Evolutionary conservation across 2,113 vertebrate genomes (phyloP), one percentile per base, ranked within the genome.

Genomic region (Gnathonemus longibarbis): DNA sequence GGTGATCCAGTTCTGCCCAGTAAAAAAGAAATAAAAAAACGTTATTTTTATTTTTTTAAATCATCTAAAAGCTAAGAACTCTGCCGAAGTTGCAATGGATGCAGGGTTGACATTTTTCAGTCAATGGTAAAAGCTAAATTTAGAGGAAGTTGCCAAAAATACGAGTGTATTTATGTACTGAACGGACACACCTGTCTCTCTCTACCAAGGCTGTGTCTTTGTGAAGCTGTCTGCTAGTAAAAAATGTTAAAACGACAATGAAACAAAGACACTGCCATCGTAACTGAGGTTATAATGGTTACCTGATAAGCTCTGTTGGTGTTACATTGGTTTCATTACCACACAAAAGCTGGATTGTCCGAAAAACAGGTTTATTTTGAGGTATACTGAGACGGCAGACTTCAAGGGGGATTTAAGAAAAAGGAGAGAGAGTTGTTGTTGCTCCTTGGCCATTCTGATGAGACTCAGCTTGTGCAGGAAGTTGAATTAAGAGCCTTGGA

Each of bases 61-160:
- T 46, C 21, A n/a, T 46, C 66, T 27, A 45, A 45, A 56, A 90
- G 62, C 46, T 87, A 3, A 50, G 5, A 46, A 74, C 77, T 84
- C 39, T 0, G 46, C 19, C 39, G 21, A 84, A 66, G 35, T 46
- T 66, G 31, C 56, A 39, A 10, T 62, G 31, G 31, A 58, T 39
- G 35, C 10, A 52, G 39, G 35, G 21, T 45, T 62, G 27, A 62
- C 49, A 24, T 58, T 21, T 80, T 74, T 77, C 42, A 77, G 62
- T 27, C 70, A 49, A 24, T 80, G 48, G 70, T 45, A 50, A 77
- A 77, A 77, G n/a, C 53, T 77, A 89, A 74, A 89, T 52, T 89
- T 77, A 83, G 77, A 80, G 62, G 62, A 49, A 89, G 88, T 39
- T 89, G 8, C 87, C 56, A 42, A 88, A 62, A 88, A 88, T 88